These are phyloP conservation scores for Caranx melampygus DNA, from an alignment of 2,113 vertebrate species.

Conservation along the genomic window DNA sequence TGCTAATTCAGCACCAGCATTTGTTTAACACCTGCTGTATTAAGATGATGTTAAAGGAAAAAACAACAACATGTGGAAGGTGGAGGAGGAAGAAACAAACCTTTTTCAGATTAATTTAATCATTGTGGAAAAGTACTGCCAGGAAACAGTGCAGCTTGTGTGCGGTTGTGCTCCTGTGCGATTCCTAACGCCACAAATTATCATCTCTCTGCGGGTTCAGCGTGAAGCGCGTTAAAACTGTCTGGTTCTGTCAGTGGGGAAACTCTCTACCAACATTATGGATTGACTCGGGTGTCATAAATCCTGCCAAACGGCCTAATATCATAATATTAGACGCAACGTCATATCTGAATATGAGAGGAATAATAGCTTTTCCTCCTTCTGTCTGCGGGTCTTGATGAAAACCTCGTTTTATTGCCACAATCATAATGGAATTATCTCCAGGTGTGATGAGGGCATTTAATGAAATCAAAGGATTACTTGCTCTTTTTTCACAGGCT, in stretches of 20 bases:
- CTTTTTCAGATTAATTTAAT: neutral
- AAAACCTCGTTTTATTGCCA: constrained; percentile 85
- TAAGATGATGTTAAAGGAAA: neutral
- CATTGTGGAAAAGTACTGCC: no score
- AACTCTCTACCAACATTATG: constrained; percentile 41
- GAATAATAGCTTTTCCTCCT: constrained; percentile 82
- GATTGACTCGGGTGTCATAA: constrained; percentile 63
- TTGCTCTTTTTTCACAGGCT: constrained; percentile 75
- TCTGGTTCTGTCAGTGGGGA: constrained; percentile 42
- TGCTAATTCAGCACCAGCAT: constrained; percentile 15
- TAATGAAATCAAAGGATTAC: constrained; percentile 85
- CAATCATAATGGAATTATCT: constrained; percentile 86
- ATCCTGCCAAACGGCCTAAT: constrained; percentile 74
- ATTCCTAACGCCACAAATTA: constrained; percentile 11
- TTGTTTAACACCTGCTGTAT: constrained; percentile 26
- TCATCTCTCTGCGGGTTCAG: neutral
- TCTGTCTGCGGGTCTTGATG: constrained; percentile 81
- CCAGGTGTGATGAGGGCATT: constrained; percentile 85
- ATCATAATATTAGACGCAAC: constrained; percentile 68
- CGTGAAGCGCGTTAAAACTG: neutral
- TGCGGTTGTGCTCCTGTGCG: neutral
- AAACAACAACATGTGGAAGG: constrained; percentile 3
- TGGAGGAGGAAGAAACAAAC: neutral
- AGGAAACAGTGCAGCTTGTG: neutral
- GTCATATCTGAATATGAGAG: constrained; percentile 80